Base-by-base conservation (phyloP, 1,140 invertebrate genomes). In the Episyrphus balteatus region DNA sequence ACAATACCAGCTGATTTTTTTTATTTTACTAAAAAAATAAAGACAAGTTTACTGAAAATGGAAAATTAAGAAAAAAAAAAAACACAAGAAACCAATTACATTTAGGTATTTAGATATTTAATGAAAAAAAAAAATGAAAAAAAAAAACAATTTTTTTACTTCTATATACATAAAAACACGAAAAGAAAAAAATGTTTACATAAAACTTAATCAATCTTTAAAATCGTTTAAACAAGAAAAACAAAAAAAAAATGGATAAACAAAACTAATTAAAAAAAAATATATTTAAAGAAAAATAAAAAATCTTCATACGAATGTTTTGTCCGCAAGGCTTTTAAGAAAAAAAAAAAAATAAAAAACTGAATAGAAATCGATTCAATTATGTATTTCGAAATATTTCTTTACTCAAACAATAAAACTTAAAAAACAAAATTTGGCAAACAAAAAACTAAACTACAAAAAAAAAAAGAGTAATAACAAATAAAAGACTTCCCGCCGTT, bases 211-310 rank as follows among this genome's bases (percentile, higher is more conserved):
- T 26, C 21, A 26, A 26, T 26, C 21, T 26, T 26, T 38, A 18
- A 18, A 38, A 38, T 14, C 17, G 37, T 18, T 14, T 14, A 52
- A 48, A 42, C 55, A 58, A 47, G 54, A 58, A 60, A 60, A 60
- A 56, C 58, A 60, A 58, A 58, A 56, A 60, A 55, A 44, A 56
- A 56, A 54, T 56, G 47, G 32, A 31, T 50, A 47, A 49, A 59
- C 55, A 53, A 56, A 54, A 60, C 56, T 47, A 49, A 53, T 5
- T 26, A 38, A n/a, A 10, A n/a, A 55, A 17, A 42, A 55, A 52
- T 36, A 36, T 48, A 40, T 39, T 39, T 18, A n/a, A 54, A 51
- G 51, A 58, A 52, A n/a, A n/a, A n/a, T n/a, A n/a, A n/a, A n/a
- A 55, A 57, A 57, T 57, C 57, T 59, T 59, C 52, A 52, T 57